Percentiles rank a stretch among this genome's conserved stretches.
Evolutionary conservation across 2,113 vertebrate genomes (phyloP).

Genomic region (Myodes glareolus): DNA sequence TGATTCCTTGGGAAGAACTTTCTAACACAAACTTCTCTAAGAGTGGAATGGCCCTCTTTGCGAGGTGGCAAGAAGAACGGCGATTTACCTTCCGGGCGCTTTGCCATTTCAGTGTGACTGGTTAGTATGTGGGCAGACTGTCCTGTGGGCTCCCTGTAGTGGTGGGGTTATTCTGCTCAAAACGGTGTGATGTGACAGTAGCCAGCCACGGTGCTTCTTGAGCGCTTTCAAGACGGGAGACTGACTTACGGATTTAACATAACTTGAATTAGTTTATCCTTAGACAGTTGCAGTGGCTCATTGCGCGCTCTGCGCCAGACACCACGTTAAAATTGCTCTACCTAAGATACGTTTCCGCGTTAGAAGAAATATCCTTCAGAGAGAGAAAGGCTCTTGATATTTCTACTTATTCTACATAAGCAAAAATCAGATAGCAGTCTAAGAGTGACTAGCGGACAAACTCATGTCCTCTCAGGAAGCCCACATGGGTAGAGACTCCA

Average conservation of each 20-base stretch:
- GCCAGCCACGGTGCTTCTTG: not conserved
- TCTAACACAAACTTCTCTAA: constrained; percentile 2
- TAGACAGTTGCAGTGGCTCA: not conserved
- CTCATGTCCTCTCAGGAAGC: not conserved
- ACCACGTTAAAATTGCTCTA: not conserved
- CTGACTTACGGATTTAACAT: not conserved
- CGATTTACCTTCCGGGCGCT: not conserved
- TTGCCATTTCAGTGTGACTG: not conserved
- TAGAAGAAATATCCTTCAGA: constrained; percentile 3
- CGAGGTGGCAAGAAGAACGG: not conserved
- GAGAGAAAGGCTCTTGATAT: not conserved
- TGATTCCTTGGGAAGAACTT: not conserved
- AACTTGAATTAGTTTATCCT: not conserved
- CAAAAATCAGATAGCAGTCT: not conserved
- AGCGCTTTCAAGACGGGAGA: not conserved
- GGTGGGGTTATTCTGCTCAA: not conserved
- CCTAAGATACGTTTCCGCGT: not conserved
- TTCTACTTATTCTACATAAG: not conserved
- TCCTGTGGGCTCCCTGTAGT: accelerated
- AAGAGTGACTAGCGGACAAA: not conserved
- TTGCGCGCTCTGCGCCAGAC: not conserved
- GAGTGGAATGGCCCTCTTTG: not conserved
- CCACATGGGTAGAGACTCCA: not conserved
- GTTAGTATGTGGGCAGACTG: not conserved
- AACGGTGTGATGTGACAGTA: not conserved